Conservation (phyloP, 2,888 invertebrate species). For the Eupithecia subumbrata region DNA sequence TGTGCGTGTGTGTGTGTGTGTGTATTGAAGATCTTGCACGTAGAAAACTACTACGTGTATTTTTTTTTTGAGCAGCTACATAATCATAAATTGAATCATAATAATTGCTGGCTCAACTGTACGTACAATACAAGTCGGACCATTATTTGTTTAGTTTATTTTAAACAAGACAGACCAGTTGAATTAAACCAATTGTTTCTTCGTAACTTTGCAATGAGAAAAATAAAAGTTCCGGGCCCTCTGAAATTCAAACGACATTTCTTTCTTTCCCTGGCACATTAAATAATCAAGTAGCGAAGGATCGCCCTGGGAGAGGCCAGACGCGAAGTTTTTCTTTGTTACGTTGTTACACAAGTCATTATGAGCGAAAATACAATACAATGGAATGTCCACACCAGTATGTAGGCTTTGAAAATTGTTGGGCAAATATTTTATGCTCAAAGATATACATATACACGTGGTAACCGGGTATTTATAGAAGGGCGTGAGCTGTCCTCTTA, state of each 20-base stretch:
- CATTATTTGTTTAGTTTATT: background rate
- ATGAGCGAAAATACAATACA: constrained; percentile 19
- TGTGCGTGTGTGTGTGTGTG: background rate
- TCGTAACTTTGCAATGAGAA: constrained; percentile 21
- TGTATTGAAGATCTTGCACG: background rate
- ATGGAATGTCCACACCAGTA: constrained; percentile 5
- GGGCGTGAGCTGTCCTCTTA: no score
- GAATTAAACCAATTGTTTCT: constrained; percentile 16
- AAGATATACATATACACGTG: no score
- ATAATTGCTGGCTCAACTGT: background rate
- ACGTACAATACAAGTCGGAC: background rate
- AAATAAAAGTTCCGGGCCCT: constrained; percentile 14
- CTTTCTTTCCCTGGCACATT: constrained; percentile 29
- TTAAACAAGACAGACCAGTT: constrained; percentile 9
- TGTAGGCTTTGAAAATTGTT: background rate
- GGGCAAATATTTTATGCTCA: background rate
- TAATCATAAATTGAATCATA: no score
- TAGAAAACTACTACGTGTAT: background rate
- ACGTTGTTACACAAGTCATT: constrained; percentile 31
- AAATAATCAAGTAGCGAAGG: constrained; percentile 37
- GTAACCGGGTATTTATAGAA: no score
- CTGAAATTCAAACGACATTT: constrained; percentile 26
- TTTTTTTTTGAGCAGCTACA: background rate
- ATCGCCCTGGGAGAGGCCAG: constrained; percentile 27
- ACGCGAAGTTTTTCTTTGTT: constrained; percentile 34